Base-by-base conservation (phyloP, 2,888 invertebrate genomes). In the Polydrusus pterygomalis region DNA sequence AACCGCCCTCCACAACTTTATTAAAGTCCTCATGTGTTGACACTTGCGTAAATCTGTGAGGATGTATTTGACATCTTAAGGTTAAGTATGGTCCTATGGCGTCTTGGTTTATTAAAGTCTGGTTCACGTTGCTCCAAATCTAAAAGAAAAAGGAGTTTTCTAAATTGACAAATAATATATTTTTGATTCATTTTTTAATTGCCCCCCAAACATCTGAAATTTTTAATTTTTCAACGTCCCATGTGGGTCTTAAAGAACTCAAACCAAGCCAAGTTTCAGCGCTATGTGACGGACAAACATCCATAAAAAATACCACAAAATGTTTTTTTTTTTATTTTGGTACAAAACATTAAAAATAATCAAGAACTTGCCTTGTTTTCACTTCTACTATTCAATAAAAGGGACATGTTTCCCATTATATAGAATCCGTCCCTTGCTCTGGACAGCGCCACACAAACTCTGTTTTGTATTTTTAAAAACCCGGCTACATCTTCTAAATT, bases 401-500 rank as follows among this genome's bases (percentile, higher is more conserved):
- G 86, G 0, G 88, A 83, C 89, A 93, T 92, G 81, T 95, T 95
- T 1, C 95, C 96, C 80, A 93, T 91, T 6, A 94, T 91, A 84
- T 92, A 95, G 60, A 96, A 89, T 0, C 93, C 93, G 82, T 89
- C 88, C 83, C 90, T 90, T 0, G 93, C 96, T 80, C 96, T 88
- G 0, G 95, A 95, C 58, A 96, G 86, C 0, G 94, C 93, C 0
- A 95, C 95, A 83, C 95, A 94, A 51, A 95, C 91, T 54, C 95
- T 90, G 85, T 95, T 95, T 45, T 91, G 89, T 25, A 91, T 91
- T 5, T 88, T 87, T 9, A 95, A 87, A 85, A 95, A 95, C 0
- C 95, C 95, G 78, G 95, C 92, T 73, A 89, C 91, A 63, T 89
- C 89, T 11, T 91, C 89, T 51, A 86, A 85, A 87, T 95, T 95